These are phyloP conservation scores for Pristionchus pacificus DNA, from an alignment of 1,140 invertebrate species.

Conservation along the genomic window DNA sequence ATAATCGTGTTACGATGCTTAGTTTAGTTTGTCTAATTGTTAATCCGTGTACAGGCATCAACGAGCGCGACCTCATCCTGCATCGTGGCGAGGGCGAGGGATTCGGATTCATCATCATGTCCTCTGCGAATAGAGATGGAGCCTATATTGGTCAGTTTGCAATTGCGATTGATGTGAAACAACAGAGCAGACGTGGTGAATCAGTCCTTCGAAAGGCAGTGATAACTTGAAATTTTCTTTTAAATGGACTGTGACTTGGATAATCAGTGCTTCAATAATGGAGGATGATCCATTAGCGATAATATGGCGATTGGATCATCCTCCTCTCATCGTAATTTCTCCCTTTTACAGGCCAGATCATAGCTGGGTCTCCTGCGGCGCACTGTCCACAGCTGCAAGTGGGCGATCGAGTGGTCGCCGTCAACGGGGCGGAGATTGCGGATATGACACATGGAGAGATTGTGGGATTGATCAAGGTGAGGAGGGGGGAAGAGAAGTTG, in stretches of 20 bases:
- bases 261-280: too few relatives aligned
- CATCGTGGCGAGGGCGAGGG: conserved; percentile 86
- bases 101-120: conserved; percentile 97
- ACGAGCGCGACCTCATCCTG: conserved; percentile 76
- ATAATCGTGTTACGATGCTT: too few relatives aligned
- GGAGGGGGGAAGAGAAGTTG: not conserved
- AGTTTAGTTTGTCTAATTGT: too few relatives aligned
- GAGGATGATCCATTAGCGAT: too few relatives aligned
- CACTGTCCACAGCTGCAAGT: conserved; percentile 81
- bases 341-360: conserved; percentile 72
- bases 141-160: conserved; percentile 83
- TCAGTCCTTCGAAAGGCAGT: too few relatives aligned
- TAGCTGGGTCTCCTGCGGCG: conserved; percentile 89
- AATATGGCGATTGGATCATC: too few relatives aligned
- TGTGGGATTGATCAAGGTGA: conserved; percentile 45
- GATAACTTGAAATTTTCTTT: too few relatives aligned
- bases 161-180: too few relatives aligned
- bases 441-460: conserved; percentile 84
- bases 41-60: too few relatives aligned
- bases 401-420: conserved; percentile 89
- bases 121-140: conserved; percentile 84
- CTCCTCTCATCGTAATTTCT: not conserved
- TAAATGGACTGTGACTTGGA: too few relatives aligned
- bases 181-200: conserved; percentile 8
- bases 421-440: conserved; percentile 86